Base-by-base conservation (phyloP, 1,140 invertebrate genomes). In the Dreissena polymorpha region DNA sequence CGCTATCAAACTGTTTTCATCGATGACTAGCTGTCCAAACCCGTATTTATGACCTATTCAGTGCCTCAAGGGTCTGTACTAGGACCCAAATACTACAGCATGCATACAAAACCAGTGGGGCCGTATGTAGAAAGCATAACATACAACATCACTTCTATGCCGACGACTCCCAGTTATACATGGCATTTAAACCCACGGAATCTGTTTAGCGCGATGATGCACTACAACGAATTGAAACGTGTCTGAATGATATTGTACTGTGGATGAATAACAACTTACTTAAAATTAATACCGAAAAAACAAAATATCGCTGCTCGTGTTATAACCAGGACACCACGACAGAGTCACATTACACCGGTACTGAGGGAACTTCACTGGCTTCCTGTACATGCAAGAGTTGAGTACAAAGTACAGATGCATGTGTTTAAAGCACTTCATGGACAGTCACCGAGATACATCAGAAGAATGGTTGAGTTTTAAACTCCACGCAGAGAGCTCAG, bases 261-360 rank as follows among this genome's bases (percentile, higher is more conserved):
- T 68, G 75, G 75, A 78, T 78, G 75, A 67, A 78, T 29, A 68
- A 53, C 39, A 78, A 78, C 27, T 51, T 78, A 64, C 25, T 78
- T 10, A 78, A 50, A 51, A 21, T 68, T 18, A 72, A 72, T 25
- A n/a, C 69, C n/a, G 69, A 51, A 5, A 72, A 72, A 53, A 72
- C 68, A 70, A 70, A 70, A 39, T 16, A 70, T 27, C 39, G 68
- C 27, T 70, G 21, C 27, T 16, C 27, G 27, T 49, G 50, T 70
- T 21, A 70, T 70, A 27, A 70, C 68, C 29, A 70, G 27, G 50
- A 39, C 68, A 21, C 50, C 68, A 70, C 68, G 68, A 27, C 49
- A 70, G 6, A 49, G 50, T 39, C 39, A 39, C 39, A 70, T 70
- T 49, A 39, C 27, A 70, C 51, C 71, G 57, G 51, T 73, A 49